A percentile compares a stretch with the other conserved stretches of the same genome.
Conservation (phyloP, 2,113 vertebrate genomes). For the Cyprinodon tularosa region DNA sequence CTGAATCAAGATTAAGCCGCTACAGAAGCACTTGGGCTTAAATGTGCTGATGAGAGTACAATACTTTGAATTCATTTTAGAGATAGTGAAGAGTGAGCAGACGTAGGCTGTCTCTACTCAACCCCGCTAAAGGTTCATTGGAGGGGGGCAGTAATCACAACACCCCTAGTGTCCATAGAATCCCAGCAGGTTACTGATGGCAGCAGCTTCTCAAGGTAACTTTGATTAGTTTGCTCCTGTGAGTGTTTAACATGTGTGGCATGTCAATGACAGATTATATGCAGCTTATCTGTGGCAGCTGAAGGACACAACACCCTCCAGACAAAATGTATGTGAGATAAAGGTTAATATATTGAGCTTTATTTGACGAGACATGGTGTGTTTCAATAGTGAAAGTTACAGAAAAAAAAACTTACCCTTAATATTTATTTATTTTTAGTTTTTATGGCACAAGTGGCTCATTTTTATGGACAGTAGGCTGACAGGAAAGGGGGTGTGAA, state of each 20-base stretch:
- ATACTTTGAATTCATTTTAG: slow-evolving; percentile 65
- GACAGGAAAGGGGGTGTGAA: too few species aligned
- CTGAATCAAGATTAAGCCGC: slow-evolving; percentile 65
- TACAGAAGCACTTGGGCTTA: slow-evolving; percentile 40
- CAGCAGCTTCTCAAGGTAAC: slow-evolving; percentile 40
- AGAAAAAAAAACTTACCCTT: background rate
- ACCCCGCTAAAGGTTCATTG: slow-evolving; percentile 6
- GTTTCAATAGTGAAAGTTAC: background rate
- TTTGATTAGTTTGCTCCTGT: slow-evolving; percentile 22
- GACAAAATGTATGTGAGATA: background rate
- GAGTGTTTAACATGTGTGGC: background rate
- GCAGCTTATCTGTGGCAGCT: background rate
- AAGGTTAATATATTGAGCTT: background rate
- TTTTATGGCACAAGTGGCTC: too few species aligned
- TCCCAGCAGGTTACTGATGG: slow-evolving; percentile 30
- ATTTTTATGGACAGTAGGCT: too few species aligned
- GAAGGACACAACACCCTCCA: background rate
- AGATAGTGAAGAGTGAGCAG: slow-evolving; percentile 60
- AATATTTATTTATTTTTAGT: too few species aligned
- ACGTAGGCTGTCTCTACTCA: slow-evolving; percentile 11
- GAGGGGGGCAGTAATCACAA: slow-evolving; percentile 28
- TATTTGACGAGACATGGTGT: background rate
- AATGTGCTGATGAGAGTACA: slow-evolving; percentile 64
- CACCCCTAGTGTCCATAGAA: slow-evolving; percentile 6
- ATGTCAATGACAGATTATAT: background rate